These are phyloP conservation scores for Pseudococcus longispinus DNA, from an alignment of 2,888 invertebrate genomes.

Conservation along the genomic window DNA sequence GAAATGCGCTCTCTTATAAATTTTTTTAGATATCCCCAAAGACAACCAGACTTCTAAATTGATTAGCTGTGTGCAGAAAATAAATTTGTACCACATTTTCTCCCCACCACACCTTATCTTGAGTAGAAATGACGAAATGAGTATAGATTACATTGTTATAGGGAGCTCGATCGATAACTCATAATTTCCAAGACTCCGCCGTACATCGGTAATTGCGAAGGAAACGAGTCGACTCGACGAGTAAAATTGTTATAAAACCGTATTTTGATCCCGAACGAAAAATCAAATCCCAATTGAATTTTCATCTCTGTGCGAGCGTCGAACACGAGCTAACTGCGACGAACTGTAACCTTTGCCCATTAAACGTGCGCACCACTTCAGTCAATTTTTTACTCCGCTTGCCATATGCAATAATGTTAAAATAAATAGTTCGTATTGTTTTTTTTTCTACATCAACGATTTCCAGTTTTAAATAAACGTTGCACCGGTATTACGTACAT, in stretches of 20 bases:
- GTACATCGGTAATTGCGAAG: background rate
- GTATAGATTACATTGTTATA: no score
- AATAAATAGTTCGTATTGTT: background rate
- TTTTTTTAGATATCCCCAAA: no score
- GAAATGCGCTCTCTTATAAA: no score
- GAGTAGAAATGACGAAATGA: no score
- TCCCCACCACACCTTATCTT: no score
- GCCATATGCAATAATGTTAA: background rate
- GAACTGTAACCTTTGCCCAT: background rate
- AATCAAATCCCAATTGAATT: constrained; percentile 20
- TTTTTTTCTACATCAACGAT: background rate
- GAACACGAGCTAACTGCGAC: background rate
- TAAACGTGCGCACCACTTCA: background rate
- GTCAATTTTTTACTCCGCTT: background rate
- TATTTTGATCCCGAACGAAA: background rate
- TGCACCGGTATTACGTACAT: background rate
- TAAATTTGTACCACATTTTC: no score
- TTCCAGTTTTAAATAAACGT: background rate
- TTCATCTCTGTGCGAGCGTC: background rate
- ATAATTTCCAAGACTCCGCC: background rate
- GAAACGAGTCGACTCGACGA: background rate
- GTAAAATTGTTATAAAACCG: background rate
- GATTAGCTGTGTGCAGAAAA: no score
- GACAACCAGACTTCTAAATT: no score
- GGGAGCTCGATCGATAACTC: no score